Conservation (phyloP, 1,140 invertebrate genomes). For the Yoshiicerus persimilis region DNA sequence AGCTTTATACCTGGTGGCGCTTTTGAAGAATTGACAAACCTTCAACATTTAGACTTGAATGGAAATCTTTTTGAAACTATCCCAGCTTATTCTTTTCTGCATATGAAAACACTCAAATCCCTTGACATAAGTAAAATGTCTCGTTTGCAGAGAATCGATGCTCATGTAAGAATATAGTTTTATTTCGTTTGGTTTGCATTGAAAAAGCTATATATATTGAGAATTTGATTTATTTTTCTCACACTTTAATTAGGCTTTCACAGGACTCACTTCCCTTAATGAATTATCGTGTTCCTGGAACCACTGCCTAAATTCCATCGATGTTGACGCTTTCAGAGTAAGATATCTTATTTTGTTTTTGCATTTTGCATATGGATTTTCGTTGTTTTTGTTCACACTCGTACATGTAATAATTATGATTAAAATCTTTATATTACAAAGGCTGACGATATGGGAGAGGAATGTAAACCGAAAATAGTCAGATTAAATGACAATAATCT, state of each 20-base stretch:
- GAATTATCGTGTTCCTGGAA: constrained; percentile 32
- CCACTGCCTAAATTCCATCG: constrained; percentile 23
- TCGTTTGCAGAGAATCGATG: constrained; percentile 16
- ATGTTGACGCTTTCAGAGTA: constrained; percentile 32
- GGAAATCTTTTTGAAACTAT: constrained; percentile 40
- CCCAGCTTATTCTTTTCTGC: constrained; percentile 8
- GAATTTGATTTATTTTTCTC: too few species aligned
- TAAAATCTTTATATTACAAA: neutral
- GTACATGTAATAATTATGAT: neutral
- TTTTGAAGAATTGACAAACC: neutral
- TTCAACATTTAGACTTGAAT: constrained; percentile 41
- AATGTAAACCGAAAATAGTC: constrained; percentile 38
- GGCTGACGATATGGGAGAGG: neutral
- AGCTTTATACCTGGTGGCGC: neutral
- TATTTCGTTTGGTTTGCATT: neutral
- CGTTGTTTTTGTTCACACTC: too few species aligned
- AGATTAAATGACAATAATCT: constrained; percentile 37
- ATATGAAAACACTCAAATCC: constrained; percentile 9
- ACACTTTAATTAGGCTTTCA: constrained; percentile 27
- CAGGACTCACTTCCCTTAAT: constrained; percentile 4
- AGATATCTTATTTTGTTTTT: neutral
- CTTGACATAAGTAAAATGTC: constrained; percentile 23
- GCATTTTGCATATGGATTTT: too few species aligned
- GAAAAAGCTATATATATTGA: too few species aligned
- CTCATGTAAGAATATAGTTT: constrained; percentile 33